These are phyloP conservation scores for Vespertilio murinus DNA, from an alignment of 2,797 vertebrate species.

Conservation along the genomic window DNA sequence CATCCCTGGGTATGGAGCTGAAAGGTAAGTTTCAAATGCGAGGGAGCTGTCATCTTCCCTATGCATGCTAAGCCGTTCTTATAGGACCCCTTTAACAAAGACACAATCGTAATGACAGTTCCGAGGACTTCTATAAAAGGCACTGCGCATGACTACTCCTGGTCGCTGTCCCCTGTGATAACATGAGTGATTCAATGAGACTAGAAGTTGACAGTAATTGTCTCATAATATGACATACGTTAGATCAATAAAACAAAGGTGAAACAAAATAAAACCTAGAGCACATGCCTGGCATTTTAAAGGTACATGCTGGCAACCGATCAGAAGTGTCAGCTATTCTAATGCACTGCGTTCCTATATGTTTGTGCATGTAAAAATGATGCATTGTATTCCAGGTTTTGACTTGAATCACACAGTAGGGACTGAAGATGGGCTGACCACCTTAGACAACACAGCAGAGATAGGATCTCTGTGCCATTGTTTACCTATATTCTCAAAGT, in stretches of 20 bases:
- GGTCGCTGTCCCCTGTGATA: slow-evolving; percentile 12
- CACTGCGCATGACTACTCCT: not conserved
- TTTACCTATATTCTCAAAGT: not conserved
- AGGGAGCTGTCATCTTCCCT: not conserved
- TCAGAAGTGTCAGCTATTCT: not conserved
- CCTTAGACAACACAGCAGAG: not conserved
- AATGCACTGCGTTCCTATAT: not conserved
- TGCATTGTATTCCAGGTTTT: not conserved
- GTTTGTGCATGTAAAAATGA: not conserved
- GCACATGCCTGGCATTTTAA: slow-evolving; percentile 35
- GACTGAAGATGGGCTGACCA: not conserved
- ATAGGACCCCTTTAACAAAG: slow-evolving; percentile 16
- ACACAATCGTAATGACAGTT: slow-evolving; percentile 51
- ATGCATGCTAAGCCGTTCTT: slow-evolving; percentile 46
- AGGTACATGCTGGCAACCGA: slow-evolving; percentile 13
- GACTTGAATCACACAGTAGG: not conserved
- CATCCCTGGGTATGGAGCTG: not conserved
- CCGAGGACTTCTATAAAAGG: slow-evolving; percentile 45
- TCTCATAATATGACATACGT: slow-evolving; percentile 16
- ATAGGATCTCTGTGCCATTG: not conserved
- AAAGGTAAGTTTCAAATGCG: not conserved
- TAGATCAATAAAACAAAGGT: slow-evolving; percentile 56
- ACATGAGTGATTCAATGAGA: slow-evolving; percentile 48
- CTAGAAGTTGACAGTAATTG: slow-evolving; percentile 29
- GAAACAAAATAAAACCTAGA: slow-evolving; percentile 50